Evolutionary conservation across 2,113 vertebrate genomes (phyloP).

Genomic region (Podiceps cristatus): DNA sequence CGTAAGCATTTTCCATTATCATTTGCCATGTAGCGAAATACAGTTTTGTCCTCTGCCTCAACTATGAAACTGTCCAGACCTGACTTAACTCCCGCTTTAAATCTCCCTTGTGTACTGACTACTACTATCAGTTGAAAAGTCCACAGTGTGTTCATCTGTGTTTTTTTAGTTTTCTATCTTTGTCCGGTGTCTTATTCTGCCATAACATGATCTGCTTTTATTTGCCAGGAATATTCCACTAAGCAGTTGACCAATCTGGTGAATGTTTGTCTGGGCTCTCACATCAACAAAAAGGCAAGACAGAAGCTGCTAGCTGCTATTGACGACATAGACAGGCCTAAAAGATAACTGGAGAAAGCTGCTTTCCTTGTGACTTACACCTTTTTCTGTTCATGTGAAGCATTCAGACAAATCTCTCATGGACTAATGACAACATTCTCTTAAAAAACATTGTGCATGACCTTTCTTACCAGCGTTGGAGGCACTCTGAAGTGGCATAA

Average conservation of each 20-base stretch:
- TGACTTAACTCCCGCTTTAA: not conserved
- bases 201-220: constrained; percentile 44
- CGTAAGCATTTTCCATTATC: not conserved
- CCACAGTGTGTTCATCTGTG: not conserved
- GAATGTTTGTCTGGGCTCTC: constrained; percentile 95
- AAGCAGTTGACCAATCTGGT: constrained; percentile 97
- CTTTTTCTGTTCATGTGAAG: not conserved
- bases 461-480: constrained; percentile 35
- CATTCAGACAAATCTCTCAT: not conserved
- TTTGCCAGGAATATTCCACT: constrained; percentile 93
- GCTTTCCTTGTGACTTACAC: not conserved
- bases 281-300: constrained; percentile 98
- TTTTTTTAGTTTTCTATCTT: not conserved
- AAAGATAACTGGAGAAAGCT: constrained; percentile 84
- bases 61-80: not conserved
- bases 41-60: not conserved
- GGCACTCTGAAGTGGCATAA: not conserved
- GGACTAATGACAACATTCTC: constrained; percentile 4
- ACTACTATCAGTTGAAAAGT: not conserved
- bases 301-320: constrained; percentile 96
- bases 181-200: not conserved
- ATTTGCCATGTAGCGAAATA: not conserved
- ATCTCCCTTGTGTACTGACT: not conserved
- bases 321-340: constrained; percentile 94
- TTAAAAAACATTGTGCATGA: constrained; percentile 55